A percentile compares a stretch with the other conserved stretches of the same genome.
phyloP scores from a whole-genome alignment of 2,888 invertebrate genomes.

The Agonopterix alstromeriana region DNA sequence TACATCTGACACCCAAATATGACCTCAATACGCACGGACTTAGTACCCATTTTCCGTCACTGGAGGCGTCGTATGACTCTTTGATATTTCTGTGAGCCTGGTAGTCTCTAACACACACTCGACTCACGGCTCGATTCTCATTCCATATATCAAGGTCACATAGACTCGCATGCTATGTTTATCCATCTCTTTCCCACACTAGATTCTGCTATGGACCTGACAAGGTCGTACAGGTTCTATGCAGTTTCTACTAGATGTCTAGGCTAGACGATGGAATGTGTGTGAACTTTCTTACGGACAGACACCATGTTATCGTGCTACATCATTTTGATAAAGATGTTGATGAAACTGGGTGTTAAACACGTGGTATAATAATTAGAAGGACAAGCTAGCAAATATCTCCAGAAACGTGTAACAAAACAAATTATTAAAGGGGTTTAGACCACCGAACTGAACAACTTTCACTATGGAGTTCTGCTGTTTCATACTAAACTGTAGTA shows the following conservation, averaged over 20 bases:
- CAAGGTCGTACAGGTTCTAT: constrained; percentile 29
- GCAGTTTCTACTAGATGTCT: constrained; percentile 30
- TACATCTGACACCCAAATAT: too few relatives aligned
- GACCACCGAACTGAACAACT: too few relatives aligned
- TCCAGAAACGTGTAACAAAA: too few relatives aligned
- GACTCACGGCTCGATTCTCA: constrained; percentile 47
- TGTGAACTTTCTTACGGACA: constrained; percentile 40
- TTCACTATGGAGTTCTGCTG: too few relatives aligned
- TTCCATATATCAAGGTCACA: constrained; percentile 64
- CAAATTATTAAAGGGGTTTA: too few relatives aligned
- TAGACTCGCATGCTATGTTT: constrained; percentile 40
- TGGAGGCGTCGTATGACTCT: constrained; percentile 6
- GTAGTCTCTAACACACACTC: constrained; percentile 59
- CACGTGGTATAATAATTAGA: too few relatives aligned
- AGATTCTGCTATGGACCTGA: constrained; percentile 21
- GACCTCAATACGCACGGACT: background rate
- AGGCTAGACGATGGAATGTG: constrained; percentile 29
- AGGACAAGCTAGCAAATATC: too few relatives aligned
- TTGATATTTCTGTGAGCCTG: constrained; percentile 44
- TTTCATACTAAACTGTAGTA: too few relatives aligned
- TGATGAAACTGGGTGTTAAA: too few relatives aligned
- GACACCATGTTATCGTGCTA: too few relatives aligned
- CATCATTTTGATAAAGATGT: too few relatives aligned
- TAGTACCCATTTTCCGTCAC: constrained; percentile 19
- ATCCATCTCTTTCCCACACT: constrained; percentile 36